Evolutionary conservation across 2,113 vertebrate genomes (phyloP).

Genomic region (Varanus komodoensis): DNA sequence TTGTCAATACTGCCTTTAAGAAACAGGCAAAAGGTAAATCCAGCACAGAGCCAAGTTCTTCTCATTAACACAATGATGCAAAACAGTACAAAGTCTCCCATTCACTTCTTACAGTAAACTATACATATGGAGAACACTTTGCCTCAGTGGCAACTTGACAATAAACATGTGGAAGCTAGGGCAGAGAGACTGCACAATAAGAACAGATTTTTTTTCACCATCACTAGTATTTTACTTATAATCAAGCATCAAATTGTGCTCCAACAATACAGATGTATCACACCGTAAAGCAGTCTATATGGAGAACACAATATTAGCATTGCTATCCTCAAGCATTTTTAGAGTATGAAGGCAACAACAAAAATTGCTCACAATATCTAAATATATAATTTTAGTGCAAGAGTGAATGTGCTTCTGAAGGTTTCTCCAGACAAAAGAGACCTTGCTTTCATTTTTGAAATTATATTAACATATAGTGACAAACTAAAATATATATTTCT

Average conservation of each 20-base stretch:
- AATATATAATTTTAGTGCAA: background rate
- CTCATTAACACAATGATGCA: background rate
- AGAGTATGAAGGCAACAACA: background rate
- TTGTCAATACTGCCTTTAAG: background rate
- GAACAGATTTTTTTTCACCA: background rate
- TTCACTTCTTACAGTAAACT: background rate
- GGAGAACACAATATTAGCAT: background rate
- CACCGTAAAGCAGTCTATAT: background rate
- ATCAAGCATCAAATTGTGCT: background rate
- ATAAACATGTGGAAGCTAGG: background rate
- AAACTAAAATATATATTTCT: background rate
- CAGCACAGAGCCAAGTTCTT: background rate
- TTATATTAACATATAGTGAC: background rate
- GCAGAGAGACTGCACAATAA: background rate
- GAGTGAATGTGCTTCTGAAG: background rate
- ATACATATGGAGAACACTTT: background rate
- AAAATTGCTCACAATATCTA: background rate
- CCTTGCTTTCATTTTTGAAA: background rate
- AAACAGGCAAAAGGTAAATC: background rate
- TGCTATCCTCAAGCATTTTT: background rate
- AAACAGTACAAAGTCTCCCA: background rate
- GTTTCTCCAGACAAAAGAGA: conserved; percentile 20
- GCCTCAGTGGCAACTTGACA: background rate
- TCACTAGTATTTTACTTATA: background rate
- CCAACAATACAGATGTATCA: background rate